Evolutionary conservation across 23 tunicate species (phyloP), one percentile per base, ranked within the genome.

Genomic region (Clavelina lepadiformis): DNA sequence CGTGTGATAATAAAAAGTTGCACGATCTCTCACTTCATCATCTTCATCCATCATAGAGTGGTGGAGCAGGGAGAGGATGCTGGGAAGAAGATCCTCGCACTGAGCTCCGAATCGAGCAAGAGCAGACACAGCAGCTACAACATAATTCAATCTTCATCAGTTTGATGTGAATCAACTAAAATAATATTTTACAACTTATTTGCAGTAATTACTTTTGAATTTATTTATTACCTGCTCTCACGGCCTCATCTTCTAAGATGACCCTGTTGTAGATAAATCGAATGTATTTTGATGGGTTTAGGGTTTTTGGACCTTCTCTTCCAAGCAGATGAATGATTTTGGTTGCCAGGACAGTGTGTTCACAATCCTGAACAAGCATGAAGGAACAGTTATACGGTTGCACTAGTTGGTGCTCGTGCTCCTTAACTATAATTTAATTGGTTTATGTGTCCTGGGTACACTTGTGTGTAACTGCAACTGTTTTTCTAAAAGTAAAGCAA

Each of bases 1-100:
- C 0, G 78, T 58, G 78, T 84, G 93, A 79, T 69, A 74, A 61
- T 81, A 93, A 54, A 85, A 93, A 25, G 98, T 93, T 31, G 98
- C 98, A 20, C 98, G 86, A 41, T 93, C 98, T 13, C 98, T 51
- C 31, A 93, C 98, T 69, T 93, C 98, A 66, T 93, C 98, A 58
- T 93, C 98, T 35, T 85, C 98, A 69, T 93, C 98, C 76, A 85
- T 38, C 98, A 93, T 93, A 13, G 98, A 93, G 31, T 91, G 79
- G 2, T 73, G 50, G 28, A 93, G 88, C 51, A 93, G 88, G 1
- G 88, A 77, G 50, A 93, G 75, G 59, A 93, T 79, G 62, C 82
- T 72, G 37, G 86, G 79, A 0, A 79, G 72, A 45, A 93, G 88
- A 27, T 78, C 94, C 19, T 79, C 97, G 57, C 88, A 85, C 49